Evolutionary conservation across 1,140 invertebrate genomes (phyloP), one percentile per base, ranked within the genome.

Genomic region (Eupeodes corollae): DNA sequence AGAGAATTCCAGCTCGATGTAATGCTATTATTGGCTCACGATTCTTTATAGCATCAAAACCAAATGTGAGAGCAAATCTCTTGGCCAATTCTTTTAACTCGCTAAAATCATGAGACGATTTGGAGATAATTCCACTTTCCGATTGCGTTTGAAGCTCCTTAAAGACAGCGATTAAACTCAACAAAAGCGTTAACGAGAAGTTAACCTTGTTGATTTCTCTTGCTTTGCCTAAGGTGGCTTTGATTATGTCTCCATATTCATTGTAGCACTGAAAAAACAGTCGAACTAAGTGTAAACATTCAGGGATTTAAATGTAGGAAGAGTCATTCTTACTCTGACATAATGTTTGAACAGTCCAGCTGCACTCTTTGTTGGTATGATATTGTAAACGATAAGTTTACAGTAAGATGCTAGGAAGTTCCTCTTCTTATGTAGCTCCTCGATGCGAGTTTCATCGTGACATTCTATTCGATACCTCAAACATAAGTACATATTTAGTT

Each of bases 161-260:
- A 16, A 65, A 67, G 1, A 63, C 59, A 1, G 54, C 57, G 6
- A 59, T 60, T 0, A 68, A 52, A 69, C 92, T 93, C 9, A 91
- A 73, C 40, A 90, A 84, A 79, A 99, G 91, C 5, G 92, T 97
- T 53, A 94, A 76, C 5, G 94, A 93, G 71, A 94, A 98, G 61
- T 88, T 87, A 1, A 93, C 84, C 75, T 97, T 98, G 73, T 96
- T 97, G 42, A 98, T 97, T 71, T 99, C 96, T 52, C 94, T 76
- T 2, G 91, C 90, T 73, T 98, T 98, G 44, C 89, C 87, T 53
- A 99, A 72, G 2, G 95, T 97, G 11, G 88, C 84, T 74, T 99
- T 99, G 44, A 99, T 97, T 45, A 99, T 99, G 69, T 99, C 96
- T n/a, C 96, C 96, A 75, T 97, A 99, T 69, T 98, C 92, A 68